phyloP scores from a whole-genome alignment of 2,888 invertebrate genomes.

The Cephus runcator region DNA sequence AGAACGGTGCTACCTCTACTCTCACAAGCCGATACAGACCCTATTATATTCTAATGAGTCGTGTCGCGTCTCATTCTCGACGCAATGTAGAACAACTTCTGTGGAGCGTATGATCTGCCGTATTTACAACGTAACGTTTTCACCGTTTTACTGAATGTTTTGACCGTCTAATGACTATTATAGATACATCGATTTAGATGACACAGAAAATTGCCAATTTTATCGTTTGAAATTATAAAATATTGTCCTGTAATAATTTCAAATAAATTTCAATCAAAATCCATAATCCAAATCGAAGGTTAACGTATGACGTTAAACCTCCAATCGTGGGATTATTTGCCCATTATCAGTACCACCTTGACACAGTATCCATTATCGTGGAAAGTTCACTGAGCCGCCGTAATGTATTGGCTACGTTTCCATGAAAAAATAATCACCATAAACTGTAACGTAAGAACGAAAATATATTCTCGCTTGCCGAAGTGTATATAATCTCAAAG shows the following conservation, averaged over 20 bases:
- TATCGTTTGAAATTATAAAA: not conserved
- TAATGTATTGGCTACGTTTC: not conserved
- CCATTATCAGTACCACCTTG: not conserved
- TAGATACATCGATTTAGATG: not conserved
- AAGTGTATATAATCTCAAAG: not conserved
- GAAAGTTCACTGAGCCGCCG: not conserved
- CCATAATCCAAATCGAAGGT: not conserved
- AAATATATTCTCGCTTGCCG: not conserved
- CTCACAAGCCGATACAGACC: conserved; percentile 41
- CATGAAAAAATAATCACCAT: not conserved
- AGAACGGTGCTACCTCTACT: conserved; percentile 54
- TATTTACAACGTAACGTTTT: not conserved
- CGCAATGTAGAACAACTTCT: conserved; percentile 31
- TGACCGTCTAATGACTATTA: not conserved
- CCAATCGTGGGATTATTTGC: not conserved
- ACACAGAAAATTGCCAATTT: not conserved
- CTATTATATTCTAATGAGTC: conserved; percentile 49
- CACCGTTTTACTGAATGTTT: not conserved
- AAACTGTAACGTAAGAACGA: not conserved
- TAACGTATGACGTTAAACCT: not conserved
- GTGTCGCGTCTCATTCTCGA: conserved; percentile 16
- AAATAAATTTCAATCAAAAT: not conserved
- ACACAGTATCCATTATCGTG: not conserved
- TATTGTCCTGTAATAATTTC: not conserved
- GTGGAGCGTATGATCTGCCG: not conserved